Conservation (phyloP, 2,113 vertebrate species). For the Cephalopholis sonnerati region DNA sequence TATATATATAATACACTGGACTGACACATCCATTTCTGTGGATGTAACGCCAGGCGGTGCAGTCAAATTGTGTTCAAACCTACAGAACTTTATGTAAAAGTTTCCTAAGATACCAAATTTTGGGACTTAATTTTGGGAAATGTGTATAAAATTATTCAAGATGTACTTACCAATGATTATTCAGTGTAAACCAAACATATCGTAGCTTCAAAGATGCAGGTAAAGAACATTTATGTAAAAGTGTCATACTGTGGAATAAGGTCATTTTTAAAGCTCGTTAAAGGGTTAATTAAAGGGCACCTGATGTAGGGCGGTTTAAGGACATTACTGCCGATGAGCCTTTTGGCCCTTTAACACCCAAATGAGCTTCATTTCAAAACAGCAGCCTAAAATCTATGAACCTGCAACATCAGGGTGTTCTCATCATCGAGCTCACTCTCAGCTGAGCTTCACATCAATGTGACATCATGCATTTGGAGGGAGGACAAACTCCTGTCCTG, state of each 20-base stretch:
- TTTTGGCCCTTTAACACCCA: neutral
- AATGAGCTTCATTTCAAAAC: conserved; percentile 9
- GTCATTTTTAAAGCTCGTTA: neutral
- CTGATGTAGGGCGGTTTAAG: neutral
- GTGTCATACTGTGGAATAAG: neutral
- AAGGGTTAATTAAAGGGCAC: neutral
- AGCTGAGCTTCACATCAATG: conserved; percentile 17
- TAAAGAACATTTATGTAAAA: neutral
- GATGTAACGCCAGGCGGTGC: neutral
- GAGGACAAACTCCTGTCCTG: conserved; percentile 28
- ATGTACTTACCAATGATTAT: too few relatives aligned
- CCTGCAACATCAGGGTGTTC: neutral
- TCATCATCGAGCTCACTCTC: neutral
- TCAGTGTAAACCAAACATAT: neutral
- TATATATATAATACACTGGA: too few relatives aligned
- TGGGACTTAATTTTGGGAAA: neutral
- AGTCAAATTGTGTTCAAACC: neutral
- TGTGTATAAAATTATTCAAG: neutral
- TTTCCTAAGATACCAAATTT: neutral
- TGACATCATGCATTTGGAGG: conserved; percentile 15
- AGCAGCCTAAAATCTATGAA: conserved; percentile 15
- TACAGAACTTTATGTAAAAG: neutral
- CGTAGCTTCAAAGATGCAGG: neutral
- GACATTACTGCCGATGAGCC: neutral
- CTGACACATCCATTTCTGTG: too few relatives aligned